Percentiles rank a stretch among this genome's conserved stretches.
phyloP scores from a whole-genome alignment of 1,140 invertebrate genomes.

The Stegodyphus dumicola region DNA sequence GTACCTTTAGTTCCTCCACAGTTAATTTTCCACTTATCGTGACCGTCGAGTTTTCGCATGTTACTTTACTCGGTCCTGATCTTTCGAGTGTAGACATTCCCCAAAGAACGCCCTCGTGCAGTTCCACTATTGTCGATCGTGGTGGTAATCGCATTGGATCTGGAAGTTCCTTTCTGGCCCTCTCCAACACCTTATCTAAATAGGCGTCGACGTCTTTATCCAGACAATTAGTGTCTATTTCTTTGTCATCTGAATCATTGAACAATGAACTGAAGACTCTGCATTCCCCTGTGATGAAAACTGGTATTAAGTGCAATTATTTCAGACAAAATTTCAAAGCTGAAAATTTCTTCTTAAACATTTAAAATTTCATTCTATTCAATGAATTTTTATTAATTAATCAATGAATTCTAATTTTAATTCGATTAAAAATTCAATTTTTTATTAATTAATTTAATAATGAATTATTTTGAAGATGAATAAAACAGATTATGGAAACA shows the following conservation, averaged over 20 bases:
- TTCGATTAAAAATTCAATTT: too few relatives aligned
- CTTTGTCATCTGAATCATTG: not conserved
- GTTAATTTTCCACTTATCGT: slow-evolving; percentile 3
- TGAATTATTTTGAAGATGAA: too few relatives aligned
- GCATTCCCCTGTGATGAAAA: too few relatives aligned
- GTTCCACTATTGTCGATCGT: slow-evolving; percentile 3
- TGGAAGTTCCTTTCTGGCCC: not conserved
- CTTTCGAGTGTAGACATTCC: not conserved
- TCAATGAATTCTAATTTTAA: too few relatives aligned
- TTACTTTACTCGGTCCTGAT: not conserved
- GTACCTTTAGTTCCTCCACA: slow-evolving; percentile 5
- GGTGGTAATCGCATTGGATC: slow-evolving; percentile 10
- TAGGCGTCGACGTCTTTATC: slow-evolving; percentile 5
- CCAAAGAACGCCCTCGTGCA: slow-evolving; percentile 2
- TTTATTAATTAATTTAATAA: too few relatives aligned
- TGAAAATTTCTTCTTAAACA: too few relatives aligned
- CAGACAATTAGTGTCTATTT: not conserved
- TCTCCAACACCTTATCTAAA: slow-evolving; percentile 9
- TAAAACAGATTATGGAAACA: too few relatives aligned
- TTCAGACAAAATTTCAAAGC: too few relatives aligned
- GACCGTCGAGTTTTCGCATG: not conserved
- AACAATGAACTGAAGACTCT: too few relatives aligned
- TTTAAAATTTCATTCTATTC: too few relatives aligned
- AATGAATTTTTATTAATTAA: too few relatives aligned
- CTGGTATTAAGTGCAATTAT: too few relatives aligned